Percentiles rank a stretch among this genome's conserved stretches.
phyloP scores from a whole-genome alignment of 2,797 vertebrate species.

The Acropternis orthonyx region DNA sequence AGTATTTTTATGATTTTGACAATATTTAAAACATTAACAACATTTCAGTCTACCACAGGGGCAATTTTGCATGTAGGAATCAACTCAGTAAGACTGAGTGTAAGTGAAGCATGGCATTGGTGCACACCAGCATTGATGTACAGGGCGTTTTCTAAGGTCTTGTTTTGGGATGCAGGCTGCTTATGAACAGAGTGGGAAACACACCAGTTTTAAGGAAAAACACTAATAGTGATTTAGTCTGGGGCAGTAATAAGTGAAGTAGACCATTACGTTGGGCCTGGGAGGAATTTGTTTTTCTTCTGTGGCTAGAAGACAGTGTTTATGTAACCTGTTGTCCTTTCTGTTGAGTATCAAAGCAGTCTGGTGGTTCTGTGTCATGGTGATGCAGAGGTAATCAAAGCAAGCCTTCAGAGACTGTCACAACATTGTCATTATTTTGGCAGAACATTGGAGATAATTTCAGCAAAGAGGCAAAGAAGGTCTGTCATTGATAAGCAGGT shows the following conservation, averaged over 20 bases:
- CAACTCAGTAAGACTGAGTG: background rate
- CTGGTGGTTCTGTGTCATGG: slow-evolving; percentile 12
- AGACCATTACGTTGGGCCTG: slow-evolving; percentile 7
- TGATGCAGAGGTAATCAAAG: slow-evolving; percentile 52
- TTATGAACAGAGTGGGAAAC: background rate
- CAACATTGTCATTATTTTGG: slow-evolving; percentile 41
- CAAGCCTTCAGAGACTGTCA: slow-evolving; percentile 23
- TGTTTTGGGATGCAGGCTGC: background rate
- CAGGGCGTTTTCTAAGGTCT: background rate
- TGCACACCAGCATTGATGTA: background rate
- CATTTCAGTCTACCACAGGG: background rate
- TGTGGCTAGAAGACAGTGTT: slow-evolving; percentile 38
- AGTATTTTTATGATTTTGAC: background rate
- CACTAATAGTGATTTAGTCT: background rate
- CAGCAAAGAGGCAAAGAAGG: background rate
- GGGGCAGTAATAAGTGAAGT: background rate
- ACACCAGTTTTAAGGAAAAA: background rate
- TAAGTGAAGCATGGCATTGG: background rate
- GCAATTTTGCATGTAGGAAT: background rate
- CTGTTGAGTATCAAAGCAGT: slow-evolving; percentile 30
- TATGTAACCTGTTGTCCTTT: slow-evolving; percentile 52
- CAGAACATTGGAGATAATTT: slow-evolving; percentile 8
- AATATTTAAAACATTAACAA: background rate
- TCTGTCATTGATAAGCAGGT: background rate
- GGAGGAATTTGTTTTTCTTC: background rate